Evolutionary conservation across 1,140 invertebrate species (phyloP).

Genomic region (Pantala flavescens): DNA sequence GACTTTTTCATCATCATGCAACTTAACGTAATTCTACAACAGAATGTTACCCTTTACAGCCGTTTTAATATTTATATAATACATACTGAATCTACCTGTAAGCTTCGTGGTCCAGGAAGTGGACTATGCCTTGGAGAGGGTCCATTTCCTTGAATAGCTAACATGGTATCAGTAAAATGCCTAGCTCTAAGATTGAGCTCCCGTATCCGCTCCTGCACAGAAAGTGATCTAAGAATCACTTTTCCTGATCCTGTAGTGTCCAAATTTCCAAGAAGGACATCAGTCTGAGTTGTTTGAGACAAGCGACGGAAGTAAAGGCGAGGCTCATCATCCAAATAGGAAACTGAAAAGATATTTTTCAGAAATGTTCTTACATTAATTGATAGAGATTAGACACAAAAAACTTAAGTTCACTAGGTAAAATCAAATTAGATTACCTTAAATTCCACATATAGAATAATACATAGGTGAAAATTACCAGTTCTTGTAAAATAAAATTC

Average conservation of each 20-base stretch:
- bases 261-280: slow-evolving; percentile 38
- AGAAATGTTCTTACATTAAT: no score
- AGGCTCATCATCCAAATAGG: slow-evolving; percentile 26
- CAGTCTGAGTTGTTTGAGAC: slow-evolving; percentile 43
- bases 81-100: slow-evolving; percentile 30
- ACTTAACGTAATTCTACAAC: no score
- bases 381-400: no score
- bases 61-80: no score
- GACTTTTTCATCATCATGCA: no score
- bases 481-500: no score
- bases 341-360: background rate
- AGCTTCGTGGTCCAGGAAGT: slow-evolving; percentile 34
- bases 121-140: slow-evolving; percentile 29
- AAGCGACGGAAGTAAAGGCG: slow-evolving; percentile 37
- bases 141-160: slow-evolving; percentile 35
- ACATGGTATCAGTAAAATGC: slow-evolving; percentile 42
- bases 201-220: slow-evolving; percentile 40
- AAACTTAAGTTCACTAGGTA: no score
- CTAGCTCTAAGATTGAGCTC: slow-evolving; percentile 41
- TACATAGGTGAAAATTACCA: no score
- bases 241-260: slow-evolving; percentile 32
- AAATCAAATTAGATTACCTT: slow-evolving; percentile 9
- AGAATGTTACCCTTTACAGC: no score
- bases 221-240: slow-evolving; percentile 36
- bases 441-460: slow-evolving; percentile 11